Evolutionary conservation across 1,140 invertebrate genomes (phyloP).

Genomic region (Drosophila littoralis): DNA sequence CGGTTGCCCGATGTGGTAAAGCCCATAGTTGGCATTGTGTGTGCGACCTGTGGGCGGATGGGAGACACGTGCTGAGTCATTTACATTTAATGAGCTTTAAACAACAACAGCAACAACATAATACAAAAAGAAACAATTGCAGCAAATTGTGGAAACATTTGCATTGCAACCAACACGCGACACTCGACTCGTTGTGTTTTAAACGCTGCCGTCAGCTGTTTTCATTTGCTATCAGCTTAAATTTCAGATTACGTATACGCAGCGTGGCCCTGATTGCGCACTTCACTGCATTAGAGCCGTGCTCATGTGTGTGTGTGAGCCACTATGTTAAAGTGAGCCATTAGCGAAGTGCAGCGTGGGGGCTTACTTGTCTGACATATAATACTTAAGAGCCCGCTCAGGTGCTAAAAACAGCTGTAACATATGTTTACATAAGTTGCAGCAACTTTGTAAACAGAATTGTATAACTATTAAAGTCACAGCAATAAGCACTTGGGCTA

Average conservation of each 20-base stretch:
- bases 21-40: conserved; percentile 91
- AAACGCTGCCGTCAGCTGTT: conserved; percentile 5
- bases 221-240: conserved; percentile 14
- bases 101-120: background rate
- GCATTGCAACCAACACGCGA: conserved; percentile 40
- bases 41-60: conserved; percentile 88
- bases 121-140: conserved; percentile 54
- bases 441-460: too few species aligned
- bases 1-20: conserved; percentile 91
- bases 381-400: background rate
- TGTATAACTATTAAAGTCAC: too few species aligned
- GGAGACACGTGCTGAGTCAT: conserved; percentile 79
- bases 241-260: conserved; percentile 35
- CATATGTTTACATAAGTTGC: too few species aligned
- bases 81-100: conserved; percentile 67
- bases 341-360: background rate
- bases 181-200: background rate
- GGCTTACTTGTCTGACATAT: too few species aligned
- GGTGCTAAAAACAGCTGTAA: background rate
- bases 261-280: conserved; percentile 1
- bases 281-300: conserved; percentile 1
- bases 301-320: background rate
- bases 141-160: conserved; percentile 64
- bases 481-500: too few species aligned
- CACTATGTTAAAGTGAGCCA: background rate